Evolutionary conservation across 2,113 vertebrate genomes (phyloP).

Genomic region (Egretta garzetta): DNA sequence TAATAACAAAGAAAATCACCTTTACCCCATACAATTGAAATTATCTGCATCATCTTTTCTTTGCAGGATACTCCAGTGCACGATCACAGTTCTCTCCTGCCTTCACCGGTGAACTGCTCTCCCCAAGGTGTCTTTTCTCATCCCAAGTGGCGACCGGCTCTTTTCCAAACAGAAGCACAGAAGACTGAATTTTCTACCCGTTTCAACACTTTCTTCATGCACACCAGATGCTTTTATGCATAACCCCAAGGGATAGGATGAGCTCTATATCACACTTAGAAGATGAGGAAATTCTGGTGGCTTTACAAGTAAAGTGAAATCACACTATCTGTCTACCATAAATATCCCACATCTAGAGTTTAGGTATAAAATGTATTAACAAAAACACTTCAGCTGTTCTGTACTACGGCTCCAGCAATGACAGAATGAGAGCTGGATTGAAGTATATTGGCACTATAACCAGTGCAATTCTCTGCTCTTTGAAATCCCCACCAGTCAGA

Average conservation of each 20-base stretch:
- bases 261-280: not conserved
- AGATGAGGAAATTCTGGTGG: not conserved
- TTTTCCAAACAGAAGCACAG: not conserved
- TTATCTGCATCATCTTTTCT: not conserved
- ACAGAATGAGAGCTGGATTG: not conserved
- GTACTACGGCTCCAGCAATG: not conserved
- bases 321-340: not conserved
- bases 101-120: not conserved
- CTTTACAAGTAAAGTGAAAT: not conserved
- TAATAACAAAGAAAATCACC: not conserved
- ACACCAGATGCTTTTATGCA: not conserved
- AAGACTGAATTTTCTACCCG: not conserved
- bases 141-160: not conserved
- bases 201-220: not conserved
- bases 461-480: not conserved
- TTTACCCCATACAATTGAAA: not conserved
- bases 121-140: not conserved
- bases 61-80: not conserved
- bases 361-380: not conserved
- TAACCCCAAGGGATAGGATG: not conserved
- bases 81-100: not conserved
- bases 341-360: not conserved
- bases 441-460: not conserved
- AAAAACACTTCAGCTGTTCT: not conserved
- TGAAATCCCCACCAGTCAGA: not conserved